These are phyloP conservation scores for Tenthredo mesomela DNA, from an alignment of 2,888 invertebrate species.

Conservation along the genomic window DNA sequence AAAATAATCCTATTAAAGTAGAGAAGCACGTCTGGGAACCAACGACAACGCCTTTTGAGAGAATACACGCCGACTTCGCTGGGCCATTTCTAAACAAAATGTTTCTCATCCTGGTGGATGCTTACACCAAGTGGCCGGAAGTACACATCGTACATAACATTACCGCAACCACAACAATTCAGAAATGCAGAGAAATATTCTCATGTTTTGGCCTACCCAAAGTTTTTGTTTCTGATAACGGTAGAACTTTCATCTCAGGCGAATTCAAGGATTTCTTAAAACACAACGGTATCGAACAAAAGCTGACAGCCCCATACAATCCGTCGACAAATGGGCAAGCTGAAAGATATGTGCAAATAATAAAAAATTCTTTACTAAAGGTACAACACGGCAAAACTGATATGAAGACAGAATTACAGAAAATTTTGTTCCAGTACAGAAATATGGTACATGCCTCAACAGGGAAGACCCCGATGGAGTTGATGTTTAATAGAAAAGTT, in stretches of 20 bases:
- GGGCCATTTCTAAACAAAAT: neutral
- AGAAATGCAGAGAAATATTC: conserved; percentile 7
- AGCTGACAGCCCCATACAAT: conserved; percentile 21
- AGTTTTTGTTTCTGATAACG: conserved; percentile 29
- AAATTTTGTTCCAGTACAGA: conserved; percentile 25
- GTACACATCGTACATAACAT: neutral
- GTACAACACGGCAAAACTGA: conserved; percentile 44
- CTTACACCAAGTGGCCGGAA: neutral
- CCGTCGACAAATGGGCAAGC: no score
- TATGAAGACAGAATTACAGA: neutral
- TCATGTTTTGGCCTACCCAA: conserved; percentile 9
- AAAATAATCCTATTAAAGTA: neutral
- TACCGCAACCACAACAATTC: neutral
- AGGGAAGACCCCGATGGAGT: conserved; percentile 59
- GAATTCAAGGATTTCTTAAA: conserved; percentile 53
- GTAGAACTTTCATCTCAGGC: conserved; percentile 12
- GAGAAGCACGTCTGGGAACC: neutral
- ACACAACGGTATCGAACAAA: conserved; percentile 56
- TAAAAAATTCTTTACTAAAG: no score
- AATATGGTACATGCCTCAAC: conserved; percentile 57
- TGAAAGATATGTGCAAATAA: no score
- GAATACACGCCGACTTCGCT: neutral
- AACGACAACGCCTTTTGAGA: neutral
- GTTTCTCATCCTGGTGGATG: neutral
- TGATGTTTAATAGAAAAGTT: conserved; percentile 59